Conservation (phyloP, 2,113 vertebrate genomes). For the Nothobranchius kuhntae region DNA sequence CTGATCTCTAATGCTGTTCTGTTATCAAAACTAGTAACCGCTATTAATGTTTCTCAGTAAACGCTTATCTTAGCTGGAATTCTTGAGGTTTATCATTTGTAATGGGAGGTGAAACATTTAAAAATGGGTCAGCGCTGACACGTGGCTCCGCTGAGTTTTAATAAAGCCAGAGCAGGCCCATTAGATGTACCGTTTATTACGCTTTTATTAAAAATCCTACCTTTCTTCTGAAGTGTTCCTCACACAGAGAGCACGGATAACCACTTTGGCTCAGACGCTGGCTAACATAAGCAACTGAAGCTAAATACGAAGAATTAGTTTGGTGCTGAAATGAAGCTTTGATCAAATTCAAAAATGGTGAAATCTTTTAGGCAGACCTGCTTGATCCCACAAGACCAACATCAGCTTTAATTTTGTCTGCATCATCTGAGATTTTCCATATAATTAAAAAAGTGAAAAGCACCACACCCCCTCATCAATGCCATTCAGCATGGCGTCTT, state of each 20-base stretch:
- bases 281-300: too few species aligned
- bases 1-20: conserved; percentile 5
- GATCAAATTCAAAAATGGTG: background rate
- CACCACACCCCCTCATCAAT: conserved; percentile 35
- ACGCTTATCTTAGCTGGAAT: background rate
- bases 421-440: conserved; percentile 24
- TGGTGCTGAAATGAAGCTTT: background rate
- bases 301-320: too few species aligned
- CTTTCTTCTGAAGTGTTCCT: background rate
- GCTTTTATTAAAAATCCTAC: background rate
- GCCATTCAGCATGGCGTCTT: conserved; percentile 17
- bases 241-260: background rate
- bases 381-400: conserved; percentile 16
- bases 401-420: conserved; percentile 17
- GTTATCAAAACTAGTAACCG: conserved; percentile 20
- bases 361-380: background rate
- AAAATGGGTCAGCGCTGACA: conserved; percentile 61
- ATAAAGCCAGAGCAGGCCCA: conserved; percentile 22
- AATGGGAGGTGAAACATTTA: conserved; percentile 24
- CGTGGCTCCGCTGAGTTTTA: conserved; percentile 57
- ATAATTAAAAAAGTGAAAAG: conserved; percentile 21
- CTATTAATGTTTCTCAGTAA: conserved; percentile 13
- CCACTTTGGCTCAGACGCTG: too few species aligned
- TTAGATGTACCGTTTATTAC: background rate
- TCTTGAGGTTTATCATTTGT: background rate